These are phyloP conservation scores for Allophyes oxyacanthae DNA, from an alignment of 2,888 invertebrate genomes.

Conservation along the genomic window DNA sequence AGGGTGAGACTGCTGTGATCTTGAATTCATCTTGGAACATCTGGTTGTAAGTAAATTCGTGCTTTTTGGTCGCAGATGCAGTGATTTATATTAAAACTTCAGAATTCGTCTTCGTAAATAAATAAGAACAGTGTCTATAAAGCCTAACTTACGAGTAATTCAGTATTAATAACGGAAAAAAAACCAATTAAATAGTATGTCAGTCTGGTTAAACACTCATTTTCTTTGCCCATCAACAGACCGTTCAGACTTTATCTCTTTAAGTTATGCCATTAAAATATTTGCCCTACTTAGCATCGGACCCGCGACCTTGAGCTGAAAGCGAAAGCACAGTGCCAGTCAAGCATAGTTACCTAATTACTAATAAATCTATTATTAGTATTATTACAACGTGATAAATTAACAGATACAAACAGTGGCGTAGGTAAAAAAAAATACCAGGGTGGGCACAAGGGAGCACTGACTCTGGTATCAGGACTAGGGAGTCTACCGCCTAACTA, in stretches of 20 bases:
- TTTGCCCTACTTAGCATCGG: not conserved
- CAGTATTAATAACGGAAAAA: too few relatives aligned
- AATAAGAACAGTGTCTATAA: conserved; percentile 10
- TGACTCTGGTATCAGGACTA: too few relatives aligned
- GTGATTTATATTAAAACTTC: conserved; percentile 24
- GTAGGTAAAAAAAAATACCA: too few relatives aligned
- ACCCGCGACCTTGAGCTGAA: not conserved
- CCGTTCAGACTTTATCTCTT: too few relatives aligned
- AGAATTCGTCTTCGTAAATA: conserved; percentile 24
- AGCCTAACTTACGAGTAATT: too few relatives aligned
- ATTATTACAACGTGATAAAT: not conserved
- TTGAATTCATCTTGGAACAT: conserved; percentile 18
- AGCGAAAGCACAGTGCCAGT: not conserved
- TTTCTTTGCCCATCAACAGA: too few relatives aligned
- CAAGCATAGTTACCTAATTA: not conserved
- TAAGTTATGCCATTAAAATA: too few relatives aligned
- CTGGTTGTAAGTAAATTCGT: conserved; percentile 16
- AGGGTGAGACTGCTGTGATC: conserved; percentile 8
- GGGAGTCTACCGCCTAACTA: too few relatives aligned
- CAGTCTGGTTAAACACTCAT: too few relatives aligned
- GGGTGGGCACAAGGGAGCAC: too few relatives aligned
- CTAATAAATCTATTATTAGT: not conserved
- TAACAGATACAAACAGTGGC: too few relatives aligned
- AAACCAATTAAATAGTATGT: too few relatives aligned
- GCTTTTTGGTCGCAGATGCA: conserved; percentile 15